Evolutionary conservation across 2,888 invertebrate genomes (phyloP).

Genomic region (Gortyna flavago): DNA sequence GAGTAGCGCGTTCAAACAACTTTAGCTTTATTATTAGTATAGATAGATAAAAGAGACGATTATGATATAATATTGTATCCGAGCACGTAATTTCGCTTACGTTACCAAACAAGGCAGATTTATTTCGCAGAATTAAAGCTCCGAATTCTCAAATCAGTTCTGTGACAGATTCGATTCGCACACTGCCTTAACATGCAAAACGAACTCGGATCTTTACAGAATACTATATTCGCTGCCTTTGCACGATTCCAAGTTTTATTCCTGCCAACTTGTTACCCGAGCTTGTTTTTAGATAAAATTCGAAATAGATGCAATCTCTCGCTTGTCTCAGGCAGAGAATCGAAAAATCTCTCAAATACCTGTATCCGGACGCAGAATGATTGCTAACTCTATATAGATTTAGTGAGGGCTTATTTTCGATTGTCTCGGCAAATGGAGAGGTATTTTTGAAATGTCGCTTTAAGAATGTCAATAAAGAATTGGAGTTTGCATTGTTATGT

Average conservation of each 20-base stretch:
- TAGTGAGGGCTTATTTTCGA: conserved; percentile 65
- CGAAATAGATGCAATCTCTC: conserved; percentile 81
- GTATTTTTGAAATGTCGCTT: conserved; percentile 64
- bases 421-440: conserved; percentile 50
- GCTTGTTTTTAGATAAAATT: conserved; percentile 80
- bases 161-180: conserved; percentile 63
- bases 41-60: conserved; percentile 18
- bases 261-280: conserved; percentile 72
- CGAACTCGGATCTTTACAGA: conserved; percentile 64
- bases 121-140: conserved; percentile 44
- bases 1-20: not conserved
- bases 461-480: conserved; percentile 68
- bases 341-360: conserved; percentile 75
- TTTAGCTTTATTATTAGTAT: not conserved
- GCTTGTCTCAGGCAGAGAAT: conserved; percentile 72
- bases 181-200: conserved; percentile 75
- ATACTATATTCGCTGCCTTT: conserved; percentile 66
- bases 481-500: conserved; percentile 58
- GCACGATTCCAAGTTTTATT: conserved; percentile 73
- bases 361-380: conserved; percentile 57
- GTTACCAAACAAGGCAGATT: conserved; percentile 14
- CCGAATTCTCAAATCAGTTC: conserved; percentile 57
- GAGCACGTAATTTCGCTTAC: conserved; percentile 11
- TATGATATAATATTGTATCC: conserved; percentile 3
- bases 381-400: conserved; percentile 61